Percentiles rank a stretch among this genome's conserved stretches.
Evolutionary conservation across 2,113 vertebrate genomes (phyloP).

Genomic region (Anoplopoma fimbria): DNA sequence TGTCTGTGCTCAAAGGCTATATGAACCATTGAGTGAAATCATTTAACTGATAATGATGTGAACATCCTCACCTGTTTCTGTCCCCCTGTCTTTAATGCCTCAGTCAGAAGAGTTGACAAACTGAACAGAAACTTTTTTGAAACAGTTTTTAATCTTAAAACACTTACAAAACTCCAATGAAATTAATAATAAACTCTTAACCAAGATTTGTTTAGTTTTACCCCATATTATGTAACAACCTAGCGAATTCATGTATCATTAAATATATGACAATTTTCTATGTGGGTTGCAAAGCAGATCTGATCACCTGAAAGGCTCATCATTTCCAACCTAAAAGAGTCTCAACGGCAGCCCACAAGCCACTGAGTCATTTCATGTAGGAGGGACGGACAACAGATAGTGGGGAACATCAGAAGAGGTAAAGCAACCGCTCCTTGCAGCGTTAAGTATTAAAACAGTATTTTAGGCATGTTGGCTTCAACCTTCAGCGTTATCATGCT

Average conservation of each 20-base stretch:
- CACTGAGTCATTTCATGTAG: constrained; percentile 65
- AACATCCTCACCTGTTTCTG: constrained; percentile 60
- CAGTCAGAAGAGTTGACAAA: constrained; percentile 41
- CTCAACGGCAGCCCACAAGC: constrained; percentile 39
- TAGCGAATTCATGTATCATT: constrained; percentile 22
- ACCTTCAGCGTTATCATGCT: constrained; percentile 18
- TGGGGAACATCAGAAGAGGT: constrained; percentile 31
- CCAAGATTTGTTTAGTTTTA: neutral
- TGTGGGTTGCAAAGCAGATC: constrained; percentile 52
- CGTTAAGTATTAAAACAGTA: constrained; percentile 15
- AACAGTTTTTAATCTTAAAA: neutral
- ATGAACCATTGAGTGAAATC: constrained; percentile 59
- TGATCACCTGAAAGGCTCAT: constrained; percentile 54
- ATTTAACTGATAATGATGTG: constrained; percentile 63
- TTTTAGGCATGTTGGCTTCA: constrained; percentile 5
- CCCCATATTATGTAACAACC: constrained; percentile 27
- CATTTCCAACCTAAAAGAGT: constrained; percentile 47
- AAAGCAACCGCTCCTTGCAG: constrained; percentile 11
- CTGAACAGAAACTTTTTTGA: constrained; percentile 25
- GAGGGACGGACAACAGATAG: constrained; percentile 39
- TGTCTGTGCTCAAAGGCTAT: constrained; percentile 61
- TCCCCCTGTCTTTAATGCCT: constrained; percentile 51
- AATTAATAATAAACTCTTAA: constrained; percentile 22
- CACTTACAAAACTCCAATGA: constrained; percentile 21
- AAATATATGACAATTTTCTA: constrained; percentile 10